Evolutionary conservation across 2,888 invertebrate genomes (phyloP).

Genomic region (Lacanobia wlatinum): DNA sequence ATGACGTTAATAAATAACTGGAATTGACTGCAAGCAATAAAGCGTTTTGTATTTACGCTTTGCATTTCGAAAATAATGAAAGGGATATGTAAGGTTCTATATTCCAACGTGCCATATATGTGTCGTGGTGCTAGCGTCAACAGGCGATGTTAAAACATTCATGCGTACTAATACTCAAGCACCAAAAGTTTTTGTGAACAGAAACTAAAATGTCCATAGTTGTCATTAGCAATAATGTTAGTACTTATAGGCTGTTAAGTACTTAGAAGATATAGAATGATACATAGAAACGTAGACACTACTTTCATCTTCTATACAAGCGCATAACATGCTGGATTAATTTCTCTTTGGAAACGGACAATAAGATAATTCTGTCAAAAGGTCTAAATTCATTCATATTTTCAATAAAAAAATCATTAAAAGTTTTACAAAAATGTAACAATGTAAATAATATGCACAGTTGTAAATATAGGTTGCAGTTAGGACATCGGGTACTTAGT

Average conservation of each 20-base stretch:
- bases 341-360: slow-evolving; percentile 63
- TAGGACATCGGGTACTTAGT: slow-evolving; percentile 41
- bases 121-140: slow-evolving; percentile 78
- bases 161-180: slow-evolving; percentile 68
- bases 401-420: slow-evolving; percentile 32
- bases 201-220: slow-evolving; percentile 66
- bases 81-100: slow-evolving; percentile 67
- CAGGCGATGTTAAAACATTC: slow-evolving; percentile 58
- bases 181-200: slow-evolving; percentile 50
- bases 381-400: slow-evolving; percentile 59
- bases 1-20: slow-evolving; percentile 66
- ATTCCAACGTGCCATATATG: slow-evolving; percentile 82
- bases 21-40: slow-evolving; percentile 83
- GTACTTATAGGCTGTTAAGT: slow-evolving; percentile 77
- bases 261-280: slow-evolving; percentile 71
- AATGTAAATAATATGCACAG: slow-evolving; percentile 72
- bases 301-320: slow-evolving; percentile 59
- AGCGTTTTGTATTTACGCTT: slow-evolving; percentile 68
- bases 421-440: slow-evolving; percentile 54
- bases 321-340: slow-evolving; percentile 41
- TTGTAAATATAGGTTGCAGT: slow-evolving; percentile 67
- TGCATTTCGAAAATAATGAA: slow-evolving; percentile 72
- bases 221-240: slow-evolving; percentile 75
- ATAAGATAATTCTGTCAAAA: slow-evolving; percentile 63
- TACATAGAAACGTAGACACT: slow-evolving; percentile 46